Evolutionary conservation across 2,888 invertebrate species (phyloP).

Genomic region (Cinara cedri): DNA sequence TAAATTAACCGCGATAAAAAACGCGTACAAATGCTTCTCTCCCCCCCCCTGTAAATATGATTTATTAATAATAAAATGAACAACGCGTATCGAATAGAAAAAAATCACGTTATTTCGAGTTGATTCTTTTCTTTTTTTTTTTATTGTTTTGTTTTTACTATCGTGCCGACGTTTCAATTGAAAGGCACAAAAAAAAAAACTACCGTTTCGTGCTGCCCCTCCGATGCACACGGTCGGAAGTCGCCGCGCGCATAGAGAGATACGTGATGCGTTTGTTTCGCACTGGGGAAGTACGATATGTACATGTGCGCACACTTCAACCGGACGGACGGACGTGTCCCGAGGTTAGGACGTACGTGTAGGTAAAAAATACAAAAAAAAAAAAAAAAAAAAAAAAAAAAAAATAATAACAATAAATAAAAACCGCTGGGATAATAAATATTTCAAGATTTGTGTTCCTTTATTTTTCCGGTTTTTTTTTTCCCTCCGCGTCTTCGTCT

Average conservation of each 20-base stretch:
- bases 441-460: background rate
- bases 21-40: no score
- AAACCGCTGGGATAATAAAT: slow-evolving; percentile 1
- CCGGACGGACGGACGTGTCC: background rate
- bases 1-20: no score
- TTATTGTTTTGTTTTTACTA: no score
- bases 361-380: background rate
- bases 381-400: background rate
- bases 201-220: no score
- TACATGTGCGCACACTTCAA: background rate
- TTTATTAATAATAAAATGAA: no score
- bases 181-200: background rate
- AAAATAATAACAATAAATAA: background rate
- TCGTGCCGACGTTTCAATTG: no score
- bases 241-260: no score
- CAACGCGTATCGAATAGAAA: no score
- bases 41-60: no score
- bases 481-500: background rate
- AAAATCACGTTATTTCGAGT: no score
- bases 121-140: no score
- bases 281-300: background rate
- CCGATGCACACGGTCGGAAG: background rate
- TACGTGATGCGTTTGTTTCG: background rate
- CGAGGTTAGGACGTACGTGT: background rate
- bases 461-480: background rate